Evolutionary conservation across 2,113 vertebrate species (phyloP).

Genomic region (Origma solitaria): DNA sequence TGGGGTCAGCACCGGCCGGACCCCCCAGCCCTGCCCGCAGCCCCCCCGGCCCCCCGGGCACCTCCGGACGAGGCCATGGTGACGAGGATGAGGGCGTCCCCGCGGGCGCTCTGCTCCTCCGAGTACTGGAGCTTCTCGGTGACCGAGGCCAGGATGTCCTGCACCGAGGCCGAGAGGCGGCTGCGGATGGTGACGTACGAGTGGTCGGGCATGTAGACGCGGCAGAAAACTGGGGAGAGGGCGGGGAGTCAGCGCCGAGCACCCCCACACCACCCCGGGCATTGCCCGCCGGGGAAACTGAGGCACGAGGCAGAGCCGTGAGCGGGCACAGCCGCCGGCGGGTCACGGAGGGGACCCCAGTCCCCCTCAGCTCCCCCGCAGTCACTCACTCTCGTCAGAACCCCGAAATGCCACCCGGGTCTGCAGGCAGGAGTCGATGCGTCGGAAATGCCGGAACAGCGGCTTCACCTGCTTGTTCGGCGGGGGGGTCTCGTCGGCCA

Average conservation of each 20-base stretch:
- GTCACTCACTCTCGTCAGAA: slow-evolving; percentile 89
- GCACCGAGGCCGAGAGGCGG: slow-evolving; percentile 91
- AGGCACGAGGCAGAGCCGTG: not conserved
- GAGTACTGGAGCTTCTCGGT: slow-evolving; percentile 94
- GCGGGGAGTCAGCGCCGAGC: not conserved
- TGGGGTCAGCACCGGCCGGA: rapidly evolving
- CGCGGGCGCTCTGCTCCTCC: slow-evolving; percentile 83
- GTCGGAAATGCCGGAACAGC: slow-evolving; percentile 92
- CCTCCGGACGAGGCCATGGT: slow-evolving; percentile 91
- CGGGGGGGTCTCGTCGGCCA: slow-evolving; percentile 83
- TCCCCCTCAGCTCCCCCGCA: too few species aligned
- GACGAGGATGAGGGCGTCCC: slow-evolving; percentile 86
- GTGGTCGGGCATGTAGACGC: slow-evolving; percentile 95
- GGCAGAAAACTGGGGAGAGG: slow-evolving; percentile 87
- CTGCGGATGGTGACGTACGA: slow-evolving; percentile 96
- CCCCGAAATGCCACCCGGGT: slow-evolving; percentile 94
- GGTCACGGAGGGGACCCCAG: not conserved
- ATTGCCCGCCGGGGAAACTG: not conserved
- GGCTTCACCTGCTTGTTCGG: slow-evolving; percentile 91
- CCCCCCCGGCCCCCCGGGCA: not conserved
- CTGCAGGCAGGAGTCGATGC: slow-evolving; percentile 94
- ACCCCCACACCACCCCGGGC: not conserved
- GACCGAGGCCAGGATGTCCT: slow-evolving; percentile 92
- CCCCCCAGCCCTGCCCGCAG: not conserved
- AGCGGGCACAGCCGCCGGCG: rapidly evolving